phyloP scores from a whole-genome alignment of 2,113 vertebrate species.

The Piliocolobus tephrosceles region DNA sequence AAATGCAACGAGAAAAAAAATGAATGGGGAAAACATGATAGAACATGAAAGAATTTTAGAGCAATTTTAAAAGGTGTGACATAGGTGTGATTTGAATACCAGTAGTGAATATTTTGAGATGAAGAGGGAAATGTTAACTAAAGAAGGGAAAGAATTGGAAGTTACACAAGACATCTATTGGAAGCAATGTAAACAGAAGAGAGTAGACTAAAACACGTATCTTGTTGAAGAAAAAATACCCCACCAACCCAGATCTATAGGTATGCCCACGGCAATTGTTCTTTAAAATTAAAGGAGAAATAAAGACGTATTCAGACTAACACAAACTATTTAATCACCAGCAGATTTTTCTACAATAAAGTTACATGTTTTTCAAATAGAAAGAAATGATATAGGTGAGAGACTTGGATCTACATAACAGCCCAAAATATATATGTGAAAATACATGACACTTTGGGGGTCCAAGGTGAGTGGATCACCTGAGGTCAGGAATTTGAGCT shows the following conservation, averaged over 20 bases:
- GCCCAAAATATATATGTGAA: neutral
- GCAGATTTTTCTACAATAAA: neutral
- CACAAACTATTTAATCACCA: neutral
- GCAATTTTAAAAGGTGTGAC: neutral
- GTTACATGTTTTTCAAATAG: neutral
- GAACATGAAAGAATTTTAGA: neutral
- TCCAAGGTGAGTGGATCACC: too few relatives aligned
- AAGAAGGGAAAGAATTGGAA: neutral
- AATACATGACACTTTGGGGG: too few relatives aligned
- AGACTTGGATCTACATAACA: neutral
- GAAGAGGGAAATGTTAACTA: neutral
- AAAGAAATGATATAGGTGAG: neutral
- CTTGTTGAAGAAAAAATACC: neutral
- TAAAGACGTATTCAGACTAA: neutral
- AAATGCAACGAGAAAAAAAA: neutral
- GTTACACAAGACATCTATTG: neutral
- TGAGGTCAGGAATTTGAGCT: too few relatives aligned
- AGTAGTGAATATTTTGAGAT: neutral
- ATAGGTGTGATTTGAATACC: neutral
- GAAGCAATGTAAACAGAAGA: neutral
- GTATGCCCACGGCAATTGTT: neutral
- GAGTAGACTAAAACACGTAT: neutral
- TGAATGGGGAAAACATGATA: neutral
- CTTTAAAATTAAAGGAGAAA: neutral
- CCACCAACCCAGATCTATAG: neutral